Evolutionary conservation across 2,797 vertebrate species (phyloP), one percentile per base, ranked within the genome.

Genomic region (Antrozous pallidus): DNA sequence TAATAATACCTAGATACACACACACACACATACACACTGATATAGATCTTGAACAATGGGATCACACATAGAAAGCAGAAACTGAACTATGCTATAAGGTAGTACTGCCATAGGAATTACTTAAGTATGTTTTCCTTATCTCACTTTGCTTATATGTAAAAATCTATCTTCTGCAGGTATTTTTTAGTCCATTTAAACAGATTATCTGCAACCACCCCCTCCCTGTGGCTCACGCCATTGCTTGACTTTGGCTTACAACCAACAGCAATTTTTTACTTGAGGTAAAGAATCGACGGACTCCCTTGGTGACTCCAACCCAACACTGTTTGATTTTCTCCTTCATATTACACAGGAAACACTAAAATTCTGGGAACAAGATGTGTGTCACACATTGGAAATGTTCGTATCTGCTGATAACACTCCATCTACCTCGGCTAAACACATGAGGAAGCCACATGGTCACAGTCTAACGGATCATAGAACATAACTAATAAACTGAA

Each of bases 401-500:
- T 56, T 96, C 54, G 20, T 89, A 95, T 92, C 83, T 95, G 90
- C 86, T 95, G 93, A 86, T 75, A 95, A 96, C 58, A 96, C 14
- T 92, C 90, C 54, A 11, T n/a, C 40, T 93, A 38, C 82, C 89
- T 91, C 40, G 36, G 96, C 93, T 77, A 92, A 75, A 5, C 75
- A 14, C 90, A 91, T 26, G 28, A 97, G 94, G 94, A 96, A 96
- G 22, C 79, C 97, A 97, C 90, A 91, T 85, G 94, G 96, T 93
- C 96, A 97, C 56, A 58, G 92, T 54, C 91, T 67, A 94, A 95
- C 9, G 49, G 90, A 79, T 83, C 77, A 86, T 0, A 0, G 91
- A 95, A 81, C 40, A 61, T 42, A 96, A 94, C 85, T 78, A 96
- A 97, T 85, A 97, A 97, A 94, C 6, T 80, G 95, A 95, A 97